A percentile compares a stretch with the other conserved stretches of the same genome.
phyloP scores from a whole-genome alignment of 1,140 invertebrate species.

The Dermatophagoides farinae region DNA sequence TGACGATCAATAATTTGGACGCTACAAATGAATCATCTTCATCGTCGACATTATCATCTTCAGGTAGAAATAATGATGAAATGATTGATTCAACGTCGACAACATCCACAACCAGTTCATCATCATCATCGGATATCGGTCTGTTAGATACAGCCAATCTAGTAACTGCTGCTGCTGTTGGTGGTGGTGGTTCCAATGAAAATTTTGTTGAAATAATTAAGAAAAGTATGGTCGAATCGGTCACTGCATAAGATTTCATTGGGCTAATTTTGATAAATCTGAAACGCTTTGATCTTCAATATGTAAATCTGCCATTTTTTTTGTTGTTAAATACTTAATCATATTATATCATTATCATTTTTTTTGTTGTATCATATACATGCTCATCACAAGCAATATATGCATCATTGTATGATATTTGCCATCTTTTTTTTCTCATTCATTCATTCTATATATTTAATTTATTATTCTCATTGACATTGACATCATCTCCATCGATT shows the following conservation, averaged over 20 bases:
- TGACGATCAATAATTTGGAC: neutral
- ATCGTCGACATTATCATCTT: no score
- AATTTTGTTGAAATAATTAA: conserved; percentile 81
- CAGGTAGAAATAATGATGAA: no score
- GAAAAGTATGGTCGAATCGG: conserved; percentile 74
- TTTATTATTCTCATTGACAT: neutral
- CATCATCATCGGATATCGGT: neutral
- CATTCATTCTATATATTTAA: neutral
- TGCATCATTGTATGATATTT: neutral
- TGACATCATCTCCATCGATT: neutral
- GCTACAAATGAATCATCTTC: no score
- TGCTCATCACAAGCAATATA: neutral
- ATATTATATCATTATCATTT: neutral
- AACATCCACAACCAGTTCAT: no score
- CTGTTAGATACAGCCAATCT: neutral
- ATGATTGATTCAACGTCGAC: no score
- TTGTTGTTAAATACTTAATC: neutral
- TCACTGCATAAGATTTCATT: conserved; percentile 29
- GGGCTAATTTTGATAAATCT: neutral
- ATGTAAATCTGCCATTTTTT: neutral
- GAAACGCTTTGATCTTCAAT: no score
- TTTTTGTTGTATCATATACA: neutral
- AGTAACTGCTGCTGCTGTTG: no score
- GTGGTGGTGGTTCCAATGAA: conserved; percentile 26
- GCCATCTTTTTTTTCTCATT: neutral